Evolutionary conservation across 2,888 invertebrate genomes (phyloP).

Genomic region (Rapana venosa): DNA sequence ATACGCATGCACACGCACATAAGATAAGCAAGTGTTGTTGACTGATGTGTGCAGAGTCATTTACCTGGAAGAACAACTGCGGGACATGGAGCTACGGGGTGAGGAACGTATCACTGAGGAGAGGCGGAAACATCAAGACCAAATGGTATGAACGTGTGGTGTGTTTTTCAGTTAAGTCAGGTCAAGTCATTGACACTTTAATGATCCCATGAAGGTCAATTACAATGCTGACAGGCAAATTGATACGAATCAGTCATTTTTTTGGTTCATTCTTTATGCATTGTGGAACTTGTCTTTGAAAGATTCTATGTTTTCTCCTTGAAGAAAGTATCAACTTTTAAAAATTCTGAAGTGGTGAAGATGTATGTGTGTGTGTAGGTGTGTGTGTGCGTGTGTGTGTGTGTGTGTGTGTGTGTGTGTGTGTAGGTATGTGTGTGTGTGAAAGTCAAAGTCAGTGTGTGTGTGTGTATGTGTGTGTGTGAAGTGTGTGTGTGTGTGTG

Average conservation of each 20-base stretch:
- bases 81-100: conserved; percentile 88
- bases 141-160: conserved; percentile 80
- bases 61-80: conserved; percentile 93
- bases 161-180: too few relatives aligned
- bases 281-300: too few relatives aligned
- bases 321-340: too few relatives aligned
- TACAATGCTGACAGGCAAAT: too few relatives aligned
- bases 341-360: too few relatives aligned
- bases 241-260: too few relatives aligned
- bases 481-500: too few relatives aligned
- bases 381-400: not conserved
- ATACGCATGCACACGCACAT: not conserved
- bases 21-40: not conserved
- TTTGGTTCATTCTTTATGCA: too few relatives aligned
- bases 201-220: too few relatives aligned
- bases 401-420: not conserved
- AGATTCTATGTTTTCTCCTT: too few relatives aligned
- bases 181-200: too few relatives aligned
- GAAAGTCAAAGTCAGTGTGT: not conserved
- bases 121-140: conserved; percentile 90
- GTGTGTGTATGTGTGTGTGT: not conserved
- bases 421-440: not conserved
- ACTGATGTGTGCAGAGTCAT: conserved; percentile 83
- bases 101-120: conserved; percentile 89
- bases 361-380: not conserved